Base-by-base conservation (phyloP, 2,888 invertebrate species). In the Chloroclysta siterata region DNA sequence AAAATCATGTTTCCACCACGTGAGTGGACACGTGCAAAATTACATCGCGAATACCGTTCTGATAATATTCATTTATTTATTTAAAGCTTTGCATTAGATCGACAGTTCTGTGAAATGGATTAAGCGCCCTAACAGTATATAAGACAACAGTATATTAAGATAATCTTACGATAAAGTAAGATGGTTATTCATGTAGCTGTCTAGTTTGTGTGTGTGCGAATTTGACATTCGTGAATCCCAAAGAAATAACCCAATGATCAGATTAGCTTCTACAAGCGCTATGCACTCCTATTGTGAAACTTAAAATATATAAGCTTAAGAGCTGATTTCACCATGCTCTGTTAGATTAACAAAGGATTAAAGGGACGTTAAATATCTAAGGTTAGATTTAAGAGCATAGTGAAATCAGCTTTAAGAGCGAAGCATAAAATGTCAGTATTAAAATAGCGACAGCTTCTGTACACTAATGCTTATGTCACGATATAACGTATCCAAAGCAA, bases 11-110 rank as follows among this genome's bases (percentile, higher is more conserved):
- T 28, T 13, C 6, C 22, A 48, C 17, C 41, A n/a, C 41, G 41
- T 17, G 28, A 8, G 8, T 36, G 11, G 5, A 36, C 11, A 41
- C 28, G 41, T 36, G 46, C 39, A 17, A 53, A 8, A 48, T 54
- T 50, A 42, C 53, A 42, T 15, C 15, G 48, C 42, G 47, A n/a
- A 41, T 42, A 48, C 48, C 50, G 48, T 33, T 46, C 3, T 46
- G 17, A 17, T 17, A 48, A 14, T 48, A 39, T 39, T 39, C 17
- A n/a, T 60, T 17, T 53, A 46, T 53, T 46, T 14, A 58, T 51
- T 60, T 66, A 63, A 66, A 60, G 60, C 66, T 63, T n/a, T 60
- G 44, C 46, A 54, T 55, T 60, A 52, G 44, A 52, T 64, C 47
- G 55, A 46, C 63, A 60, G 62, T 60, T 54, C 11, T 14, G 53